Percentiles rank a stretch among this genome's conserved stretches.
phyloP scores from a whole-genome alignment of 2,113 vertebrate species.

The Elephantulus edwardii region DNA sequence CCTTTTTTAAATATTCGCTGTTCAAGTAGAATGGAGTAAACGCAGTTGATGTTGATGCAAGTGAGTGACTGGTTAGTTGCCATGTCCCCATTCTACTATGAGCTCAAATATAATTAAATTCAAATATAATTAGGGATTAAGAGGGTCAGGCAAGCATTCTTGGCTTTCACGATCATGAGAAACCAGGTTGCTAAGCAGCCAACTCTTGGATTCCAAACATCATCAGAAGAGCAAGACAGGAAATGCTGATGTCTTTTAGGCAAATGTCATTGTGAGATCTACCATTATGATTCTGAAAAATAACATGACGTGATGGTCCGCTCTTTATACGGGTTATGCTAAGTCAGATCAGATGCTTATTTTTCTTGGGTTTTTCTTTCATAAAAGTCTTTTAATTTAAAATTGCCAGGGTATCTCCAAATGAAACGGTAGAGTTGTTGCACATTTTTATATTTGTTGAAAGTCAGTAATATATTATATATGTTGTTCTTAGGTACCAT shows the following conservation, averaged over 20 bases:
- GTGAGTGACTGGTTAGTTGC: background rate
- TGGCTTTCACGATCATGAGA: background rate
- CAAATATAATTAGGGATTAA: constrained; percentile 21
- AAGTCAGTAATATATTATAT: background rate
- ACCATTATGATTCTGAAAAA: background rate
- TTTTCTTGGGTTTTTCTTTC: background rate
- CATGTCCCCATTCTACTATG: background rate
- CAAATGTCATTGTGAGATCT: background rate
- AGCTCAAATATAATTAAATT: background rate
- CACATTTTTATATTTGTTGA: background rate
- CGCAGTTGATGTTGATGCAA: constrained; percentile 19
- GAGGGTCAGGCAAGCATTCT: background rate
- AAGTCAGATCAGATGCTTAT: background rate
- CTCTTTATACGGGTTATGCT: background rate
- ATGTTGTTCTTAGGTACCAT: too few relatives aligned
- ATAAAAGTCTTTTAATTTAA: constrained; percentile 1
- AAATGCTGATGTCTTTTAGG: background rate
- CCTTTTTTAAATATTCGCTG: background rate
- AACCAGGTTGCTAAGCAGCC: background rate
- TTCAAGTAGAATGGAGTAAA: background rate
- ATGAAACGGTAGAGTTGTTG: background rate
- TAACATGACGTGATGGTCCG: background rate
- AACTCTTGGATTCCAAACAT: background rate
- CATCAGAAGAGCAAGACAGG: background rate
- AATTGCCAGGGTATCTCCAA: background rate